Percentiles rank a stretch among this genome's conserved stretches.
Evolutionary conservation across 2,888 invertebrate species (phyloP).

Genomic region (Lepas anatifera): DNA sequence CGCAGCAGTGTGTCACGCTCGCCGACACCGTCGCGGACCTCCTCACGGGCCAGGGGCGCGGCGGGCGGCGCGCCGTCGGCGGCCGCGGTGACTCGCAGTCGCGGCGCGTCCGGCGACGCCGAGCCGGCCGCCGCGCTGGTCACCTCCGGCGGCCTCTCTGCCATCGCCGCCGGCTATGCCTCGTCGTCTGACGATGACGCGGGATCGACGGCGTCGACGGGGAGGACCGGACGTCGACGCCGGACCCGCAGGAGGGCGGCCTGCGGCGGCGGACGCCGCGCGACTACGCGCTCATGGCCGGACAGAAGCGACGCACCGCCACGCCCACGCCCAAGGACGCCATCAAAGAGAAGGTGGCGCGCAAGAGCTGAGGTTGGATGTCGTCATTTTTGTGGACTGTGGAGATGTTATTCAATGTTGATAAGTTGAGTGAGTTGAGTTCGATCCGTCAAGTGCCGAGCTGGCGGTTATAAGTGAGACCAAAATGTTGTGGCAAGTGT

Average conservation of each 20-base stretch:
- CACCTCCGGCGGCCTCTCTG: neutral
- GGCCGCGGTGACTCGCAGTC: neutral
- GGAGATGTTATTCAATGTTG: too few species aligned
- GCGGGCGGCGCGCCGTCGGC: neutral
- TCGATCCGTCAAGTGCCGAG: too few species aligned
- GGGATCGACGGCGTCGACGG: neutral
- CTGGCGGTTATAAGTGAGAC: too few species aligned
- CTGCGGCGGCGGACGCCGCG: neutral
- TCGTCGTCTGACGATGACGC: neutral
- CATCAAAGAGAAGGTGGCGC: neutral
- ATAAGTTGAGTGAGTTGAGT: too few species aligned
- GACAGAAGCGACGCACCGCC: neutral
- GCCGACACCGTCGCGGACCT: neutral
- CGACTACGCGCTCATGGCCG: neutral
- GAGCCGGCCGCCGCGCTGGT: neutral
- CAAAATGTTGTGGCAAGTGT: too few species aligned
- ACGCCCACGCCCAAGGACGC: neutral
- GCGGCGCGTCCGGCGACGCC: neutral
- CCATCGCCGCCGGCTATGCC: neutral
- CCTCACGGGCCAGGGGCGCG: neutral
- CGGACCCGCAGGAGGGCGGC: neutral
- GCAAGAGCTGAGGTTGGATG: slow-evolving; percentile 6
- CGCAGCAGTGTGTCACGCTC: too few species aligned
- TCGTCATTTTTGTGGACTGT: too few species aligned
- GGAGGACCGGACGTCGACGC: neutral